Evolutionary conservation across 2,113 vertebrate species (phyloP).

Genomic region (Plectropomus leopardus): DNA sequence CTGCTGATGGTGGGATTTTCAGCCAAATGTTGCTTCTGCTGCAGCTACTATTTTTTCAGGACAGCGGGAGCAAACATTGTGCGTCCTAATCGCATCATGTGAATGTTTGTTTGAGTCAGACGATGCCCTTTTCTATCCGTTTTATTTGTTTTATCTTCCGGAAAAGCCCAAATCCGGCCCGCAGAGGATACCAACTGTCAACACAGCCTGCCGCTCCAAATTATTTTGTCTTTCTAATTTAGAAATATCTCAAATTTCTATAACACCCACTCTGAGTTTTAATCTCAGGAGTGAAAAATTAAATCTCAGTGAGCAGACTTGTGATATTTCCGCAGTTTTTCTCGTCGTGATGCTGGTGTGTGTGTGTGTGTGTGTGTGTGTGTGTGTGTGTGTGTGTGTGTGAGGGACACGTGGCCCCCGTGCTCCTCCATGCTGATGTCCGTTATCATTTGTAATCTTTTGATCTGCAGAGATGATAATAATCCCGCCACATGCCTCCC

Average conservation of each 20-base stretch:
- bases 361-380: background rate
- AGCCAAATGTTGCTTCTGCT: conserved; percentile 39
- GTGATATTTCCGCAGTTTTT: background rate
- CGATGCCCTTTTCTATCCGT: background rate
- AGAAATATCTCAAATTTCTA: background rate
- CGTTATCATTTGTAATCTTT: conserved; percentile 73
- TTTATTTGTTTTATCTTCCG: conserved; percentile 14
- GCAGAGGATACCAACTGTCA: conserved; percentile 14
- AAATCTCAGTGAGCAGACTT: too few relatives aligned
- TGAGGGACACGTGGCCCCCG: conserved; percentile 13
- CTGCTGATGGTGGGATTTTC: background rate
- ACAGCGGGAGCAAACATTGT: conserved; percentile 33
- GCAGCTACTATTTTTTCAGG: background rate
- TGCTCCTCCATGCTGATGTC: conserved; percentile 26
- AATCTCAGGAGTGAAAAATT: background rate
- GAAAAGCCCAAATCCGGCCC: conserved; percentile 25
- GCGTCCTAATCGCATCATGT: conserved; percentile 17
- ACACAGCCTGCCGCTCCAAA: background rate
- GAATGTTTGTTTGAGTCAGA: background rate
- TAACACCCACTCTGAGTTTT: too few relatives aligned
- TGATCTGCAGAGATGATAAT: conserved; percentile 75
- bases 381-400: too few relatives aligned
- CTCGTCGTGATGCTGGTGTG: background rate
- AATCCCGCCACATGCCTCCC: conserved; percentile 71
- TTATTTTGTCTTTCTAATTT: too few relatives aligned